Evolutionary conservation across 2,113 vertebrate species (phyloP).

Genomic region (Macroglossus sobrinus): DNA sequence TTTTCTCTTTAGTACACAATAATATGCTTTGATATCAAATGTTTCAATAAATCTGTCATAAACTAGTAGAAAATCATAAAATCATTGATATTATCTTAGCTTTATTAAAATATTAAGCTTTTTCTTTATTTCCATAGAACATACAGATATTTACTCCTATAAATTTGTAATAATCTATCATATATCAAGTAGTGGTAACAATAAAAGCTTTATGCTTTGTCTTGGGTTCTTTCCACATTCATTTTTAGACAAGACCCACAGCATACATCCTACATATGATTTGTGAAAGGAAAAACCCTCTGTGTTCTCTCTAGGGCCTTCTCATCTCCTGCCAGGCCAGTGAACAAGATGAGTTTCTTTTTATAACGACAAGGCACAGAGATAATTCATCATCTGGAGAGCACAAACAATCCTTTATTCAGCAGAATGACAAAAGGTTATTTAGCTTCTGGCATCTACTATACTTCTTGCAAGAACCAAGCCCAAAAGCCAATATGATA

Average conservation of each 20-base stretch:
- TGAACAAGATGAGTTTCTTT: constrained; percentile 76
- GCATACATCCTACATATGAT: constrained; percentile 67
- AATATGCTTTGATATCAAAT: not conserved
- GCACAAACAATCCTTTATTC: constrained; percentile 82
- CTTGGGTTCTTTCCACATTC: constrained; percentile 70
- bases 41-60: not conserved
- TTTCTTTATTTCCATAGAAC: constrained; percentile 65
- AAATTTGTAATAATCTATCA: constrained; percentile 74
- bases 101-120: constrained; percentile 70
- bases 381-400: constrained; percentile 79
- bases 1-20: not conserved
- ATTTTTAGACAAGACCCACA: constrained; percentile 71
- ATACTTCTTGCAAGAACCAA: constrained; percentile 78
- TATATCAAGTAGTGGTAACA: constrained; percentile 74
- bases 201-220: constrained; percentile 75
- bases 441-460: constrained; percentile 81
- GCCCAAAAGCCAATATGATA: constrained; percentile 76
- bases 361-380: constrained; percentile 69
- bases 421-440: constrained; percentile 82
- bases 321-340: constrained; percentile 67
- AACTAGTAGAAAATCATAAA: constrained; percentile 50
- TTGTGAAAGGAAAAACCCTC: constrained; percentile 54
- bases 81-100: constrained; percentile 67
- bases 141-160: constrained; percentile 72
- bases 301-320: constrained; percentile 55